A percentile compares a stretch with the other conserved stretches of the same genome.
phyloP scores from a whole-genome alignment of 2,797 vertebrate species.

The Hemibagrus guttatus region DNA sequence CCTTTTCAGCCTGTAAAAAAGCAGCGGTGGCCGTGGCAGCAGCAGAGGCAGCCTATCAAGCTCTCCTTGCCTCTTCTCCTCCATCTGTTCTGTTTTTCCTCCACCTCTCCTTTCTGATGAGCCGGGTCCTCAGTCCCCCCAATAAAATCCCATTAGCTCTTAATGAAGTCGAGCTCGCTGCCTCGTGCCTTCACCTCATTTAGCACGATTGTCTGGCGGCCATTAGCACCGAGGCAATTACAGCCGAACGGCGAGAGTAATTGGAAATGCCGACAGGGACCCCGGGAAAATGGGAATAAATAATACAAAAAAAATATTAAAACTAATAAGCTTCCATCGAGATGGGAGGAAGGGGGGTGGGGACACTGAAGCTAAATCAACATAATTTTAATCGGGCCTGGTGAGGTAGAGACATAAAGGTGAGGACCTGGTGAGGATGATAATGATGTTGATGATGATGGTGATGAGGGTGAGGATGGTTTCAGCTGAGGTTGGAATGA shows the following conservation, averaged over 20 bases:
- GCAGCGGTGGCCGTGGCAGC: slow-evolving; percentile 9
- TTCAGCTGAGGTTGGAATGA: slow-evolving; percentile 21
- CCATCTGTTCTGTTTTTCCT: slow-evolving; percentile 84
- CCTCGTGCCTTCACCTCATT: slow-evolving; percentile 99
- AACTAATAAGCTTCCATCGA: slow-evolving; percentile 97
- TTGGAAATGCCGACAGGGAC: slow-evolving; percentile 99
- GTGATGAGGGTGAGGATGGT: slow-evolving; percentile 54
- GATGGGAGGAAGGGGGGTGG: slow-evolving; percentile 75
- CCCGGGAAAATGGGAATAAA: slow-evolving; percentile 98
- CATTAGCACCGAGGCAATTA: slow-evolving; percentile 99
- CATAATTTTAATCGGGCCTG: slow-evolving; percentile 99
- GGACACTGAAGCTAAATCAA: slow-evolving; percentile 95
- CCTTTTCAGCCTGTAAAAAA: slow-evolving; percentile 48
- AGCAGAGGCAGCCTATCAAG: slow-evolving; percentile 63
- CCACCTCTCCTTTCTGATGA: slow-evolving; percentile 81
- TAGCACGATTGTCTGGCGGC: slow-evolving; percentile 99
- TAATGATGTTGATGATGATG: slow-evolving; percentile 63
- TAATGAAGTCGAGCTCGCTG: slow-evolving; percentile 99
- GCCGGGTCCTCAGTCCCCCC: slow-evolving; percentile 81
- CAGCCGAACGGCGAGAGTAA: slow-evolving; percentile 99
- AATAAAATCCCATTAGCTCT: slow-evolving; percentile 97
- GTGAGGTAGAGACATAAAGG: slow-evolving; percentile 61
- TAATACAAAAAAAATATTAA: slow-evolving; percentile 92
- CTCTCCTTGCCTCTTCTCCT: slow-evolving; percentile 73
- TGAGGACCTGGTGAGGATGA: slow-evolving; percentile 60